A percentile compares a stretch with the other conserved stretches of the same genome.
phyloP scores from a whole-genome alignment of 2,113 vertebrate species.

The Morone chrysops region DNA sequence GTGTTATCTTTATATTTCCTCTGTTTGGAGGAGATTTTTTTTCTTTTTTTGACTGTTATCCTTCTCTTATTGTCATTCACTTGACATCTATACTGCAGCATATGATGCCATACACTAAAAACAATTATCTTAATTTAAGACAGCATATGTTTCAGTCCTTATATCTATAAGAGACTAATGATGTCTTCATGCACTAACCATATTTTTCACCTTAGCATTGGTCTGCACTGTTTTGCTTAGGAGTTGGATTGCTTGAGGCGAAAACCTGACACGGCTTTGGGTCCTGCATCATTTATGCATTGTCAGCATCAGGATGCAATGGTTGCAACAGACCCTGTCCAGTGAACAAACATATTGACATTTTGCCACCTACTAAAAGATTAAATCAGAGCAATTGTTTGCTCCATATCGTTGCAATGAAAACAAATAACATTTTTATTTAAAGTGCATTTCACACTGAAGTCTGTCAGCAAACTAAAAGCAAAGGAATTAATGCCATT shows the following conservation, averaged over 20 bases:
- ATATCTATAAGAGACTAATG: conserved; percentile 17
- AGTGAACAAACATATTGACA: conserved; percentile 72
- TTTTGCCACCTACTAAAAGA: conserved; percentile 57
- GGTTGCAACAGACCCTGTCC: conserved; percentile 65
- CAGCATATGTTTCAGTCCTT: background rate
- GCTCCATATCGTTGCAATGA: conserved; percentile 21
- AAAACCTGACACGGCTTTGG: conserved; percentile 73
- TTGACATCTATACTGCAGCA: background rate
- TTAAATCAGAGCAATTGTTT: conserved; percentile 46
- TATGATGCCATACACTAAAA: background rate
- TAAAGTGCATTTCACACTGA: conserved; percentile 26
- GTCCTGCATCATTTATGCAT: conserved; percentile 80
- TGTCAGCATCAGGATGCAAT: conserved; percentile 75
- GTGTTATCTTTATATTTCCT: conserved; percentile 2
- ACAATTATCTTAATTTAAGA: background rate
- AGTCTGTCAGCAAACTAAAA: conserved; percentile 12
- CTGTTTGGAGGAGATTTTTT: background rate
- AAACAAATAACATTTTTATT: conserved; percentile 39
- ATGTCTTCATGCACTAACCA: conserved; percentile 44
- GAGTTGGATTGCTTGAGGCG: conserved; percentile 68
- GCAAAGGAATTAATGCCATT: background rate
- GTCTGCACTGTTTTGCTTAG: conserved; percentile 57
- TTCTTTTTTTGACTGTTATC: background rate
- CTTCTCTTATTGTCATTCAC: background rate
- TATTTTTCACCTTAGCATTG: conserved; percentile 27